Conservation (phyloP, 2,113 vertebrate genomes). For the Thryonomys swinderianus region DNA sequence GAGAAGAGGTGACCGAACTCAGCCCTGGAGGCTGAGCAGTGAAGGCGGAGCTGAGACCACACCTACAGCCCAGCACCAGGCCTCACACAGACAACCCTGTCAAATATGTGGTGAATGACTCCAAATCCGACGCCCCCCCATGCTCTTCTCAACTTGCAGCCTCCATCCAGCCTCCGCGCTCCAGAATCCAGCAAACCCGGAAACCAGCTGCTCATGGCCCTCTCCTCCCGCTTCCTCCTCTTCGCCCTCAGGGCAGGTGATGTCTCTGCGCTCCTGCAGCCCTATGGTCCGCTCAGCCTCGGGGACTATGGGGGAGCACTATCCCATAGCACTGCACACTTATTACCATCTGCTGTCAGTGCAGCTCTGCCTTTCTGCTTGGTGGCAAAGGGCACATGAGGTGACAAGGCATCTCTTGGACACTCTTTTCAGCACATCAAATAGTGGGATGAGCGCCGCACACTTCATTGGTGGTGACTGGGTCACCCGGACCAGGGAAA, state of each 20-base stretch:
- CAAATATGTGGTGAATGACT: background rate
- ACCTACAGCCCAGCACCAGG: background rate
- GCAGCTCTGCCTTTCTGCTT: background rate
- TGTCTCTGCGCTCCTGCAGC: background rate
- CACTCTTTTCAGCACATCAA: background rate
- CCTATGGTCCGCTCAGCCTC: background rate
- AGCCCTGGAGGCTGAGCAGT: background rate
- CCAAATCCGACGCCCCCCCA: background rate
- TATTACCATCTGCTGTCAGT: background rate
- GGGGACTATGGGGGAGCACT: background rate
- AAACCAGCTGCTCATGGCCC: background rate
- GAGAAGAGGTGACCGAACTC: background rate
- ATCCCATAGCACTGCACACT: background rate
- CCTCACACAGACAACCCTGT: background rate
- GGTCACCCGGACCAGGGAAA: slow-evolving; percentile 18
- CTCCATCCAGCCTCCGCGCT: background rate
- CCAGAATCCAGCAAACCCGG: no score
- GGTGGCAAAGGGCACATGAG: background rate
- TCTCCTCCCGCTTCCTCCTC: background rate
- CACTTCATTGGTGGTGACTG: background rate
- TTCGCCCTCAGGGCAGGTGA: background rate
- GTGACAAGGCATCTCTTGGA: background rate
- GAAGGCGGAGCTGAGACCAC: background rate
- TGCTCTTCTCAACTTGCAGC: background rate
- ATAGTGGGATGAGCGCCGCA: accelerated